Base-by-base conservation (phyloP, 2,797 vertebrate species). In the Xiphorhynchus erythropygius region DNA sequence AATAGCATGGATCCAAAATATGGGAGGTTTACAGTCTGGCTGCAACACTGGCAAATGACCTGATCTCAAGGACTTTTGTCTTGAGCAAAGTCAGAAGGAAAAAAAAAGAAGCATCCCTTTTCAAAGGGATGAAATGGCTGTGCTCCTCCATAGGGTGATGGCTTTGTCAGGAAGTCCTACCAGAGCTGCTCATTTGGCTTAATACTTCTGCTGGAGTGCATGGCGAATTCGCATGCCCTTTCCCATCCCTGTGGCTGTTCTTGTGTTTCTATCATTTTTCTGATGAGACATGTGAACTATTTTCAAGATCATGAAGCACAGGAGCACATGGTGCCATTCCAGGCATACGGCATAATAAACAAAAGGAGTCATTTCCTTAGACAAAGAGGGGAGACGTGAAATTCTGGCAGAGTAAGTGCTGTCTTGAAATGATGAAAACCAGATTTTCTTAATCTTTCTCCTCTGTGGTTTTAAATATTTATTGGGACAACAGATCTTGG, bases 301-400 rank as follows among this genome's bases (percentile, higher is more conserved):
- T 50, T 71, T 47, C 19, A 37, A 57, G 78, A 89, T 28, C 8
- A 3, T 2, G 22, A 92, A 82, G 32, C 50, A 39, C 32, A 64
- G n/a, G 33, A 91, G 28, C n/a, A 46, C 11, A 25, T 25, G 55
- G 11, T 87, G 30, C 24, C 59, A 18, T 50, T 39, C 37, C 42
- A 47, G 27, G 28, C 1, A 0, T 42, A 33, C 0, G 1, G 7
- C 11, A 15, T 4, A 62, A n/a, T 18, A 90, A 79, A 78, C 6
- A 82, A 80, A 64, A 57, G 22, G 41, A 68, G 24, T 24, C 0
- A 64, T 78, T 84, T 89, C 44, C 63, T 60, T 27, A 77, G 30
- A 22, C 5, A 11, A 60, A 33, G 59, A 35, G 44, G 13, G 46
- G 8, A 85, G 30, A 76, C 47, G 17, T 16, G 27, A 84, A 70